phyloP scores from a whole-genome alignment of 2,113 vertebrate species.

The Myodes glareolus region DNA sequence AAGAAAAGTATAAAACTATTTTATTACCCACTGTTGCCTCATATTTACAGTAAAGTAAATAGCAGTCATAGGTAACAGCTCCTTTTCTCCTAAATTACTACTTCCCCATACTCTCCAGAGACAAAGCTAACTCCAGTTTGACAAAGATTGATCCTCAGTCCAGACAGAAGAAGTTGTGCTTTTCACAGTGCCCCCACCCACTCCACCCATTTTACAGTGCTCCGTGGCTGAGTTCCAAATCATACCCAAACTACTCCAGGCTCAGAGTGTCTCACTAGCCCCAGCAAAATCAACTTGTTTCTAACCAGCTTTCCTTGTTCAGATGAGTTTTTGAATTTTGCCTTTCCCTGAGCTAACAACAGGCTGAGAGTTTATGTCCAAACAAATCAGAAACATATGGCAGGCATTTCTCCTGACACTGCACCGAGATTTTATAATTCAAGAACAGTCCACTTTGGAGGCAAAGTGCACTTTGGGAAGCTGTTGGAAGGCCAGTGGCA shows the following conservation, averaged over 20 bases:
- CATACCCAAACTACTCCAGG: neutral
- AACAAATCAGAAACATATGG: slow-evolving; percentile 74
- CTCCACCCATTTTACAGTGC: neutral
- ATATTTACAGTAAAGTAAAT: slow-evolving; percentile 81
- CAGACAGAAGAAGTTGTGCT: neutral
- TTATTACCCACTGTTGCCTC: slow-evolving; percentile 75
- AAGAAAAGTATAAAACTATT: slow-evolving; percentile 73
- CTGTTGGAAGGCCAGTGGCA: slow-evolving; percentile 28
- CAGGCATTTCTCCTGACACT: slow-evolving; percentile 56
- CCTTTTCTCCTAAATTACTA: slow-evolving; percentile 79
- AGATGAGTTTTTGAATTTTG: slow-evolving; percentile 65
- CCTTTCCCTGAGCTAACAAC: slow-evolving; percentile 56
- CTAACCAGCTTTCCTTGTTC: slow-evolving; percentile 27
- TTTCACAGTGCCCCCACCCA: neutral
- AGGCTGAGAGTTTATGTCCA: slow-evolving; percentile 44
- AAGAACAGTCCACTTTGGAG: slow-evolving; percentile 49
- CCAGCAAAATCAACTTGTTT: slow-evolving; percentile 52
- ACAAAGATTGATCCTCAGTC: slow-evolving; percentile 73
- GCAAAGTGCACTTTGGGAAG: slow-evolving; percentile 26
- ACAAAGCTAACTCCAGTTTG: slow-evolving; percentile 62
- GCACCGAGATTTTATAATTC: slow-evolving; percentile 53
- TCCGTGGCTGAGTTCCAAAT: neutral
- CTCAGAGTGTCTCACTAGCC: neutral
- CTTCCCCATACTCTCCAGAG: slow-evolving; percentile 70
- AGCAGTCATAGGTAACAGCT: slow-evolving; percentile 77